Evolutionary conservation across 2,888 invertebrate genomes (phyloP).

Genomic region (Metacarcinus magister): DNA sequence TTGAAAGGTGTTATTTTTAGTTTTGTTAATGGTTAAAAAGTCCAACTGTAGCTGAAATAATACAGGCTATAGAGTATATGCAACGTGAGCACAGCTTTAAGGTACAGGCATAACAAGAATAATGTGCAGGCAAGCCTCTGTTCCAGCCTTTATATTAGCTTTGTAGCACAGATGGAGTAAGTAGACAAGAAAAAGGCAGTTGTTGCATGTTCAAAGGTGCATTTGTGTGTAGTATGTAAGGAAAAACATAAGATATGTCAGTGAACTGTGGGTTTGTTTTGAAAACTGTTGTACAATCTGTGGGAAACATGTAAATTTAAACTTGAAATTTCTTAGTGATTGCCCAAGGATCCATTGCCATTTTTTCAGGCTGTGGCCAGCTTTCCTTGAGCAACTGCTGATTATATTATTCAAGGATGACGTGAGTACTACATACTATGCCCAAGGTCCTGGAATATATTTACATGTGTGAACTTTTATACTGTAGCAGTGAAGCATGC

Average conservation of each 20-base stretch:
- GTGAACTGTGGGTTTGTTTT: neutral
- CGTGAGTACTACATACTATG: conserved; percentile 17
- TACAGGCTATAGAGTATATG: too few relatives aligned
- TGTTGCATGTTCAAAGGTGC: too few relatives aligned
- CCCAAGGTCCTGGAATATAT: conserved; percentile 8
- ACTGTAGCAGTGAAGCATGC: neutral
- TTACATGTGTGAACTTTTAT: neutral
- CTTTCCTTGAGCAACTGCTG: conserved; percentile 40
- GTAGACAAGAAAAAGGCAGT: too few relatives aligned
- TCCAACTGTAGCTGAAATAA: too few relatives aligned
- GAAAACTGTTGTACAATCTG: neutral
- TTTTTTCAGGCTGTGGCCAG: conserved; percentile 48
- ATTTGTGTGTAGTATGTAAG: too few relatives aligned
- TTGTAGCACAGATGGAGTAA: too few relatives aligned
- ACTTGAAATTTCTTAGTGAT: conserved; percentile 33
- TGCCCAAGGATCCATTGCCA: conserved; percentile 37
- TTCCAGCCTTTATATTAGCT: too few relatives aligned
- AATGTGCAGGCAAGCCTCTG: too few relatives aligned
- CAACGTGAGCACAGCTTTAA: too few relatives aligned
- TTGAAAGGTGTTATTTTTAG: too few relatives aligned
- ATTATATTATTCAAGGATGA: conserved; percentile 32
- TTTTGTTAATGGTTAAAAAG: too few relatives aligned
- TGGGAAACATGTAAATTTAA: neutral
- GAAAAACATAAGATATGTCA: neutral
- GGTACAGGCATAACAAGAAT: too few relatives aligned